phyloP scores from a whole-genome alignment of 1,140 invertebrate genomes.

The Zaprionus tsacasi region DNA sequence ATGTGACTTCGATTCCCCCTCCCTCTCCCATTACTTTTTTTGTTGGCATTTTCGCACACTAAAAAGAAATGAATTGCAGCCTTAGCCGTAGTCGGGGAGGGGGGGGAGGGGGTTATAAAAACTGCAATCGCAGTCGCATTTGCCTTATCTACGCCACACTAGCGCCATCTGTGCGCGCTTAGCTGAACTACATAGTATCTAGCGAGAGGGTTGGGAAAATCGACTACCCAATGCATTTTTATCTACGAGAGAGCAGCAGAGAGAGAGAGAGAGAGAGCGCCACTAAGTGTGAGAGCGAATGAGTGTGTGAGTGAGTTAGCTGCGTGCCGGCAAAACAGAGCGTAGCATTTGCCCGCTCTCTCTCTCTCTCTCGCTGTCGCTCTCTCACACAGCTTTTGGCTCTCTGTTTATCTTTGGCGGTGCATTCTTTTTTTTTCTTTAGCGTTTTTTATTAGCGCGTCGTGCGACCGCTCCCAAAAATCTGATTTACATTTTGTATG shows the following conservation, averaged over 20 bases:
- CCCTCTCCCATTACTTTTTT: conserved; percentile 5
- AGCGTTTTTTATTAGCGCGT: conserved; percentile 39
- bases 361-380: neutral
- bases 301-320: neutral
- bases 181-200: conserved; percentile 44
- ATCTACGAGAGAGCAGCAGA: conserved; percentile 23
- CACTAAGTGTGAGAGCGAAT: conserved; percentile 31
- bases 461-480: conserved; percentile 72
- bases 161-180: conserved; percentile 61
- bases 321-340: conserved; percentile 36
- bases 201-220: conserved; percentile 25
- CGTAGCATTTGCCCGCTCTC: neutral
- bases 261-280: conserved; percentile 9
- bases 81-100: neutral
- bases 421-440: conserved; percentile 45
- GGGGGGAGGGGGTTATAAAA: conserved; percentile 2
- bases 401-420: conserved; percentile 76
- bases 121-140: conserved; percentile 45
- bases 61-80: conserved; percentile 32
- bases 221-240: conserved; percentile 38
- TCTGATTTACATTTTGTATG: conserved; percentile 57
- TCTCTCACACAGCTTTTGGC: conserved; percentile 16
- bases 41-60: conserved; percentile 34
- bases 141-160: conserved; percentile 30
- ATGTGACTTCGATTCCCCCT: conserved; percentile 55